Evolutionary conservation across 2,888 invertebrate species (phyloP).

Genomic region (Harpagoxenus sublaevis): DNA sequence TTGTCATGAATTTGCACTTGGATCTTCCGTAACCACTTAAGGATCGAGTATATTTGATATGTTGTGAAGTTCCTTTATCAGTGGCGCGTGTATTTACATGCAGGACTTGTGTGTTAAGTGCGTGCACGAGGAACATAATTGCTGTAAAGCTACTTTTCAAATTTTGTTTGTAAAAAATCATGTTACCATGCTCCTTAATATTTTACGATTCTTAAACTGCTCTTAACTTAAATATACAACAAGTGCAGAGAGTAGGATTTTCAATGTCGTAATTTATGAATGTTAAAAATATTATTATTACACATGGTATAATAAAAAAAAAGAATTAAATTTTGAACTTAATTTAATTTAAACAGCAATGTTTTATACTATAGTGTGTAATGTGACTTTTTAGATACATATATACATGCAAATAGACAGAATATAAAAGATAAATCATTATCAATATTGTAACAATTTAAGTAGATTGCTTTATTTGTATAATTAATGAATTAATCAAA

Average conservation of each 20-base stretch:
- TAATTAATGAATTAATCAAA: too few species aligned
- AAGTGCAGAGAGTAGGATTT: not conserved
- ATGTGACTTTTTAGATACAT: not conserved
- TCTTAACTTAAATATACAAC: not conserved
- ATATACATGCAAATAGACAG: not conserved
- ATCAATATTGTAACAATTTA: too few species aligned
- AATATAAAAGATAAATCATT: too few species aligned
- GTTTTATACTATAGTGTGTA: not conserved
- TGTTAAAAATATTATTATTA: slow-evolving; percentile 3
- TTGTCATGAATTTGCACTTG: slow-evolving; percentile 46
- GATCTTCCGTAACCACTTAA: slow-evolving; percentile 70
- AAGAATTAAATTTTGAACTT: not conserved
- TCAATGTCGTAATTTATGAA: not conserved
- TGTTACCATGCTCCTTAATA: slow-evolving; percentile 69
- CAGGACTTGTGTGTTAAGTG: slow-evolving; percentile 26
- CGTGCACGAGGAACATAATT: slow-evolving; percentile 60
- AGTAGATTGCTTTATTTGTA: too few species aligned
- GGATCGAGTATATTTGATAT: slow-evolving; percentile 79
- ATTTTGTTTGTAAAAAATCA: slow-evolving; percentile 70
- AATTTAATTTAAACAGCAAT: not conserved
- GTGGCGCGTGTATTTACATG: slow-evolving; percentile 54
- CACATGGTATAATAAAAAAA: slow-evolving; percentile 35
- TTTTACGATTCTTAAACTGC: slow-evolving; percentile 63
- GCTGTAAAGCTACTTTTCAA: slow-evolving; percentile 67
- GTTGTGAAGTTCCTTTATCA: slow-evolving; percentile 69